Evolutionary conservation across 2,888 invertebrate genomes (phyloP), one percentile per base, ranked within the genome.

Genomic region (Shargacucullia verbasci): DNA sequence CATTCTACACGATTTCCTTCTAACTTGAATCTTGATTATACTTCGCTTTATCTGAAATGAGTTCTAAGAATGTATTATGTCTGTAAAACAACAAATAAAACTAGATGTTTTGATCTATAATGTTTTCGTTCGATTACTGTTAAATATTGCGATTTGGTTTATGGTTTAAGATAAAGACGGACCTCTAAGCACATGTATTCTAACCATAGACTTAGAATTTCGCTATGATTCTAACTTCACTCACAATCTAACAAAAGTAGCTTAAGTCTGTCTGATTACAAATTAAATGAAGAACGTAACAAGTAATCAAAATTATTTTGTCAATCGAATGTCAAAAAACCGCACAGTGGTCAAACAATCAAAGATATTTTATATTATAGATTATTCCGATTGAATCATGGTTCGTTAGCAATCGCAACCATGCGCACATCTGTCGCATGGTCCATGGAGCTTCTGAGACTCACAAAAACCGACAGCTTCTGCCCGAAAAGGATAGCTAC

Each of bases 371-470:
- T 85, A 86, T 89, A 87, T 92, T 92, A 93, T 92, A 92, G 93
- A 92, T 92, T 91, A 91, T 91, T 87, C 87, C 86, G 85, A 91
- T 91, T 85, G 85, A 87, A 87, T 84, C 87, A 90, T 84, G 93
- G 87, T 90, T 92, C 91, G 92, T 92, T 93, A 91, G 84, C 80
- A 84, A 83, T 89, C 89, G 85, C 92, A 90, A 79, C 88, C 91
- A 90, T 85, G 92, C 92, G 90, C 91, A 85, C 93, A 92, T 92
- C 92, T 92, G 93, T 92, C 92, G 87, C 85, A 92, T 89, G 92
- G 83, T 91, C 83, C 88, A 88, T 72, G 76, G 88, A 91, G 87
- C 91, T 89, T 89, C 80, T 88, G 90, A 91, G 86, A 80, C 88
- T 85, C 75, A 93, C 89, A 91, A 92, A 92, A 92, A 92, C 87